Conservation (phyloP, 2,113 vertebrate species). For the Lipophrys pholis region DNA sequence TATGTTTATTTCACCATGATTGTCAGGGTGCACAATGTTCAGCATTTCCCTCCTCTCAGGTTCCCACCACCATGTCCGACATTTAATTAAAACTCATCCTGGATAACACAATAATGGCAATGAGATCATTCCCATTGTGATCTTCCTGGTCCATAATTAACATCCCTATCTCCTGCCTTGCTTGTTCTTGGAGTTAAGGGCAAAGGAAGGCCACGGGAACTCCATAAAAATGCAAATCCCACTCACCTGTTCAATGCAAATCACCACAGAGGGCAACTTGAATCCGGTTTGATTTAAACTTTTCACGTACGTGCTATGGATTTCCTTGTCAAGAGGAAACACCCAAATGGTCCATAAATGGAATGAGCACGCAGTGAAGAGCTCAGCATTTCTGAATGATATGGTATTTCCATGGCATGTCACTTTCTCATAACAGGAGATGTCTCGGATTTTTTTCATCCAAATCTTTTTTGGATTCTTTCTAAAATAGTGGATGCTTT, state of each 20-base stretch:
- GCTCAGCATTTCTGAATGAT: not conserved
- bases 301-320: not conserved
- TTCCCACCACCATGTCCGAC: constrained; percentile 45
- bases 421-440: too few species aligned
- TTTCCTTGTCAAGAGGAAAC: constrained; percentile 14
- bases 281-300: constrained; percentile 53
- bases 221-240: constrained; percentile 82
- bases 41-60: constrained; percentile 28
- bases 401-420: not conserved
- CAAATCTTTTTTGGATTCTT: too few species aligned
- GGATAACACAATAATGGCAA: constrained; percentile 64
- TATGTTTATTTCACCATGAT: constrained; percentile 10
- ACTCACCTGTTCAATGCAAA: constrained; percentile 74
- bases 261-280: constrained; percentile 46
- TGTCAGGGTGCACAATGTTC: constrained; percentile 27
- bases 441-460: too few species aligned
- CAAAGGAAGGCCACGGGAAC: constrained; percentile 70
- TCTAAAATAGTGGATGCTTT: too few species aligned
- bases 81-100: constrained; percentile 76
- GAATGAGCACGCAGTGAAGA: not conserved
- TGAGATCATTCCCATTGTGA: constrained; percentile 76
- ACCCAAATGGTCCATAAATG: not conserved
- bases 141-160: constrained; percentile 72
- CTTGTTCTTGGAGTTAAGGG: constrained; percentile 69
- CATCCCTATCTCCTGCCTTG: constrained; percentile 66